These are phyloP conservation scores for Poicephalus meyeri DNA, from an alignment of 2,113 vertebrate species.

Conservation along the genomic window DNA sequence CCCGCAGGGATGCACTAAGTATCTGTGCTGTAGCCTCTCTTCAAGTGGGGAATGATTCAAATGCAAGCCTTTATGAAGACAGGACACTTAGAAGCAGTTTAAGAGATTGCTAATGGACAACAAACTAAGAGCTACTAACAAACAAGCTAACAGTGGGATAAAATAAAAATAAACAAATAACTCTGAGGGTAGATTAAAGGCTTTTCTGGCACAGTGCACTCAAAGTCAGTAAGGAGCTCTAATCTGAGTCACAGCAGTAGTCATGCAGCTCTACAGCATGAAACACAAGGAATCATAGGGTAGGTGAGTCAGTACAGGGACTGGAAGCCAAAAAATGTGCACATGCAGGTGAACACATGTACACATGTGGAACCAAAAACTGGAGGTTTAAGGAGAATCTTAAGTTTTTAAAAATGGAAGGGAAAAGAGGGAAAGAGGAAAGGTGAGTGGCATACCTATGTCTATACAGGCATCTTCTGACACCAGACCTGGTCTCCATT, in stretches of 20 bases:
- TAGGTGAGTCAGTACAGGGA: not conserved
- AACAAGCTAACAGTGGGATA: not conserved
- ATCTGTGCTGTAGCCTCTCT: not conserved
- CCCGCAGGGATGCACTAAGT: not conserved
- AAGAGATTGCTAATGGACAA: not conserved
- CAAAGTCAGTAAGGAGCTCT: not conserved
- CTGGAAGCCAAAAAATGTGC: not conserved
- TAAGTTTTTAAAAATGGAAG: not conserved
- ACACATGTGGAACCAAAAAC: not conserved
- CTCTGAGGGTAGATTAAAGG: not conserved
- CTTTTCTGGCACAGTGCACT: not conserved
- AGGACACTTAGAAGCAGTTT: not conserved
- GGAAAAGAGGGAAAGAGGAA: not conserved
- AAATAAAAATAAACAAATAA: not conserved
- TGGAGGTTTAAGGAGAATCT: not conserved
- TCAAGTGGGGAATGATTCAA: not conserved
- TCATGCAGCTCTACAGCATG: accelerated
- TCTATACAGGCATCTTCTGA: not conserved
- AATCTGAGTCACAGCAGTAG: not conserved
- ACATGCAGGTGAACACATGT: not conserved
- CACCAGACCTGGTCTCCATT: not conserved
- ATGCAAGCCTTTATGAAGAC: not conserved
- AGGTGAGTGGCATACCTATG: not conserved
- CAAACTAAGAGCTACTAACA: not conserved
- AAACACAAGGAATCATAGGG: not conserved